Base-by-base conservation (phyloP, 2,113 vertebrate species). In the Toxostoma redivivum region DNA sequence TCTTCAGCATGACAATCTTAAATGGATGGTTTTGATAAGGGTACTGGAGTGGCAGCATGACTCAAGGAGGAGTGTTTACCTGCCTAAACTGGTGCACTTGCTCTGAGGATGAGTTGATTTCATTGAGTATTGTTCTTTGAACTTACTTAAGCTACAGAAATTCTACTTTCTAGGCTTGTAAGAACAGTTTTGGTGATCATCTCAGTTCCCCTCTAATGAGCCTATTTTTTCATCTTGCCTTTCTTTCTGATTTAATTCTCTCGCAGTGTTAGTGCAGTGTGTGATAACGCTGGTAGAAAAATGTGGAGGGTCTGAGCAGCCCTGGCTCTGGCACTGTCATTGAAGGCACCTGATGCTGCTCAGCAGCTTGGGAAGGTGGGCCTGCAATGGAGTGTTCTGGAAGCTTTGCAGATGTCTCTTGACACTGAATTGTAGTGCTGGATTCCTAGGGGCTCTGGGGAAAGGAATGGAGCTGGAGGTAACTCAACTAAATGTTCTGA, bases 361-460 rank as follows among this genome's bases (percentile, higher is more conserved):
- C 69, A 45, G 83, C 60, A 71, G 35, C 57, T 89, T 0, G 0
- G 50, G 73, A 81, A 73, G 57, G 31, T 57, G 47, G 57, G 42
- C 18, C 65, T 44, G 54, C 35, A 57, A 27, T 4, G 12, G 1
- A 42, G 15, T 23, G 31, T 35, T 93, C 73, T 72, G 69, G 71
- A 61, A 78, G 9, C 53, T 62, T 48, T 60, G 57, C 61, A 53
- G 51, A 23, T 5, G 3, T 28, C 37, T 65, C 51, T 47, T 38
- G 50, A 53, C 3, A 7, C 40, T 0, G 2, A 28, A 42, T 40
- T 0, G 0, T n/a, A 16, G 37, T 31, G 45, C 58, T 56, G 10
- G 72, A 21, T 50, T 79, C 47, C 67, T 48, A 5, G 0, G 0
- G 51, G 15, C 44, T 44, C 65, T 9, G 21, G n/a, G 72, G 44